Conservation (phyloP, 2,888 invertebrate genomes). For the Meandrusa payeni region DNA sequence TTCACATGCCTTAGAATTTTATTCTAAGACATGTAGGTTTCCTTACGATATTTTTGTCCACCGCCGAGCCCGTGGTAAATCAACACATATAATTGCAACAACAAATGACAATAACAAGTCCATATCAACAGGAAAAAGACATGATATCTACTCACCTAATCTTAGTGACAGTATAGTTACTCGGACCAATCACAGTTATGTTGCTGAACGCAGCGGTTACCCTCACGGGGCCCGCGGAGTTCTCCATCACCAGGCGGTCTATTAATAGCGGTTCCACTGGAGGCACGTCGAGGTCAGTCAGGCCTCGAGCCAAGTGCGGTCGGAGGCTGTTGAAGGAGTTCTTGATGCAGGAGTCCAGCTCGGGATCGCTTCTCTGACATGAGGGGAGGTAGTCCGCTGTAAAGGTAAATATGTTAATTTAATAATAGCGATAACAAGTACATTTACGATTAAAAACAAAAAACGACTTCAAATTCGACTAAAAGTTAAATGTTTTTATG, state of each 20-base stretch:
- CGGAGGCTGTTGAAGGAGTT: constrained; percentile 86
- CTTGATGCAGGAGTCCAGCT: constrained; percentile 84
- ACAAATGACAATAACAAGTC: too few species aligned
- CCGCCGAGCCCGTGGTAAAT: too few species aligned
- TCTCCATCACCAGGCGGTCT: constrained; percentile 87
- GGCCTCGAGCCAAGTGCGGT: constrained; percentile 85
- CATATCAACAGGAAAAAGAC: too few species aligned
- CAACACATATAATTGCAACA: too few species aligned
- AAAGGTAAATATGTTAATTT: constrained; percentile 42
- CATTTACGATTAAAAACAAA: too few species aligned
- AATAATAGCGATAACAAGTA: too few species aligned
- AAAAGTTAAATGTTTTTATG: too few species aligned
- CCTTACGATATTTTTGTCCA: too few species aligned
- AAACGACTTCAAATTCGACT: too few species aligned
- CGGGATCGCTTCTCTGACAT: constrained; percentile 84
- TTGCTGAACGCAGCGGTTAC: constrained; percentile 87
- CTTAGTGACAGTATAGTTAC: constrained; percentile 86
- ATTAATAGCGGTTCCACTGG: constrained; percentile 88
- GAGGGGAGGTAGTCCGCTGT: constrained; percentile 87
- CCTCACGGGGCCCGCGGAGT: constrained; percentile 87
- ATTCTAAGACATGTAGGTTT: too few species aligned
- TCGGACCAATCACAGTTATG: constrained; percentile 88
- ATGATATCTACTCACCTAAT: too few species aligned
- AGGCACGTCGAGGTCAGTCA: constrained; percentile 86
- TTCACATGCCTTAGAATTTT: too few species aligned